Conservation (phyloP, 1,140 invertebrate species). For the Lepidurus apus region DNA sequence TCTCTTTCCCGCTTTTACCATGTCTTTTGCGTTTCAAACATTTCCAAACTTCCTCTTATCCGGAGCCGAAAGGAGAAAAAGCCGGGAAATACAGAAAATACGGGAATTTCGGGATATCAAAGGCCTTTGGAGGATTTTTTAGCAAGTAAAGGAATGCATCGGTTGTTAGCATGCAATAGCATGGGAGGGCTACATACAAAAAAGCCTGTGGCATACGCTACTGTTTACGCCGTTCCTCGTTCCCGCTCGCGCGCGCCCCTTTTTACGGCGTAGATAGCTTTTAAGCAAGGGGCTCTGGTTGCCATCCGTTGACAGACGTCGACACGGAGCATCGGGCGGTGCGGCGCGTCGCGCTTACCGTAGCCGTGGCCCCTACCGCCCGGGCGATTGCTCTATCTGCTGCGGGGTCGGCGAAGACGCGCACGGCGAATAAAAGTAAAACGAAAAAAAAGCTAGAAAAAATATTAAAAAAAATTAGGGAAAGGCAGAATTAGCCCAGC, state of each 20-base stretch:
- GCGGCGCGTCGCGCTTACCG: not conserved
- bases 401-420: too few relatives aligned
- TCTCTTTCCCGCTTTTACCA: not conserved
- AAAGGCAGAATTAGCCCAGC: not conserved
- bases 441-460: not conserved
- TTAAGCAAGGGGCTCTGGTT: not conserved
- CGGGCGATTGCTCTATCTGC: too few relatives aligned
- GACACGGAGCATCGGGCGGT: slow-evolving; percentile 3
- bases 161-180: not conserved
- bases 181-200: not conserved
- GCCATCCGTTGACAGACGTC: slow-evolving; percentile 16
- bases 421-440: not conserved
- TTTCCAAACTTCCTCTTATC: not conserved
- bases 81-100: not conserved
- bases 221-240: not conserved
- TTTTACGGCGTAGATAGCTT: not conserved
- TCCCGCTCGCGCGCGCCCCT: not conserved
- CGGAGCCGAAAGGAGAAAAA: not conserved
- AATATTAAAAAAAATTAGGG: not conserved
- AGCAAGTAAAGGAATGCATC: not conserved
- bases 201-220: slow-evolving; percentile 1
- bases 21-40: not conserved
- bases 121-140: not conserved
- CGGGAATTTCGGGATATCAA: too few relatives aligned
- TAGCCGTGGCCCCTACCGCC: not conserved